Evolutionary conservation across 1,140 invertebrate genomes (phyloP), one percentile per base, ranked within the genome.

Genomic region (Bombus superbus): DNA sequence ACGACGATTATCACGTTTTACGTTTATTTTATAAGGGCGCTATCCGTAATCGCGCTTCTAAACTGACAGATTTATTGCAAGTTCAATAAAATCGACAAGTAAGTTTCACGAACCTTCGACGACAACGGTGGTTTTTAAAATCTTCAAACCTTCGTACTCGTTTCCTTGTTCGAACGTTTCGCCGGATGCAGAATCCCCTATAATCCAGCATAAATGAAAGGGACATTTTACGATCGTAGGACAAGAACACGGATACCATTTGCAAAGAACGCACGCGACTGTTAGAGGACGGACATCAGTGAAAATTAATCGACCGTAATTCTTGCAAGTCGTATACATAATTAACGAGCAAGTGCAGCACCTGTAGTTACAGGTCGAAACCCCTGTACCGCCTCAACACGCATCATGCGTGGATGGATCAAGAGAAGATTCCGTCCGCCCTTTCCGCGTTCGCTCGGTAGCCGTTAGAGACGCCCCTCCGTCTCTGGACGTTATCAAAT

Each of bases 401-500:
- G 79, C 77, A 68, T 76, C 77, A 75, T 75, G 79, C 87, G 76
- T 88, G 88, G 86, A 89, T 81, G 88, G 86, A 92, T 92, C 88
- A 92, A 92, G 83, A 74, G 83, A 81, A 91, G 89, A 92, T 89
- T 91, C 85, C 85, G 74, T 84, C 83, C 74, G 77, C 82, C 86
- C 78, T 82, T 81, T 83, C 81, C 78, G 81, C 85, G 81, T 78
- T 44, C 71, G 75, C 89, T 86, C 90, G 91, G 92, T 92, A 94
- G 92, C 91, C 88, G 77, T 84, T 91, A 83, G 85, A 92, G 87
- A 86, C 90, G 90, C 89, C 88, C 89, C 90, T 91, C 90, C 88
- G 82, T 86, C 91, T 91, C 91, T 93, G 93, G 93, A 95, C 93
- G 94, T 94, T 95, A 95, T 95, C 93, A 95, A 95, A 95, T 94